Conservation (phyloP, 2,888 invertebrate genomes). For the Drosophila kanekoi region DNA sequence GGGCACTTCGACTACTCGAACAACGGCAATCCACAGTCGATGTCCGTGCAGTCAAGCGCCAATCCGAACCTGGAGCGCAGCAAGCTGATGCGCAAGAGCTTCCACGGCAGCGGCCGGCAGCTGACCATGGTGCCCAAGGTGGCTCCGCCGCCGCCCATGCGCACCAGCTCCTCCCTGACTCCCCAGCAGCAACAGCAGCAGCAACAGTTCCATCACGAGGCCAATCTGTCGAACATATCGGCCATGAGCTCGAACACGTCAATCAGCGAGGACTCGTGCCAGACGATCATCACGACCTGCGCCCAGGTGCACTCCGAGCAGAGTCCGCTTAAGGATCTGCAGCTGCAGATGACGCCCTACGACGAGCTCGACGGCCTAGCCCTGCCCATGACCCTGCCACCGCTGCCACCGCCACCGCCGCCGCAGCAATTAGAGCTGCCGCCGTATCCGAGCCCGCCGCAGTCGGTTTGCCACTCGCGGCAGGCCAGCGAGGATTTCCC, state of each 20-base stretch:
- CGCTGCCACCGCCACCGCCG: slow-evolving; percentile 34
- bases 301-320: slow-evolving; percentile 95
- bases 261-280: slow-evolving; percentile 86
- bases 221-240: slow-evolving; percentile 84
- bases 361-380: slow-evolving; percentile 87
- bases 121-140: slow-evolving; percentile 93
- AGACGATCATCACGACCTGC: slow-evolving; percentile 90
- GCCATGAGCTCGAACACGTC: slow-evolving; percentile 85
- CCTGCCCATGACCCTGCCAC: slow-evolving; percentile 2
- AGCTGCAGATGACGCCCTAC: slow-evolving; percentile 69
- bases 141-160: slow-evolving; percentile 93
- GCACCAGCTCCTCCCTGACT: slow-evolving; percentile 93
- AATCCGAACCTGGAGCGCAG: slow-evolving; percentile 94
- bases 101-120: slow-evolving; percentile 94
- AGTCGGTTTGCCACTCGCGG: slow-evolving; percentile 92
- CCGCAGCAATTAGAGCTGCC: slow-evolving; percentile 87
- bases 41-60: slow-evolving; percentile 78
- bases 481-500: slow-evolving; percentile 96
- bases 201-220: slow-evolving; percentile 84
- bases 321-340: slow-evolving; percentile 86
- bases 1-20: slow-evolving; percentile 91
- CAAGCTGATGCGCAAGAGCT: slow-evolving; percentile 94
- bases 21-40: not conserved
- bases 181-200: slow-evolving; percentile 83
- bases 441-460: slow-evolving; percentile 92